phyloP scores from a whole-genome alignment of 2,797 vertebrate species.

The Zenarchopterus dispar region DNA sequence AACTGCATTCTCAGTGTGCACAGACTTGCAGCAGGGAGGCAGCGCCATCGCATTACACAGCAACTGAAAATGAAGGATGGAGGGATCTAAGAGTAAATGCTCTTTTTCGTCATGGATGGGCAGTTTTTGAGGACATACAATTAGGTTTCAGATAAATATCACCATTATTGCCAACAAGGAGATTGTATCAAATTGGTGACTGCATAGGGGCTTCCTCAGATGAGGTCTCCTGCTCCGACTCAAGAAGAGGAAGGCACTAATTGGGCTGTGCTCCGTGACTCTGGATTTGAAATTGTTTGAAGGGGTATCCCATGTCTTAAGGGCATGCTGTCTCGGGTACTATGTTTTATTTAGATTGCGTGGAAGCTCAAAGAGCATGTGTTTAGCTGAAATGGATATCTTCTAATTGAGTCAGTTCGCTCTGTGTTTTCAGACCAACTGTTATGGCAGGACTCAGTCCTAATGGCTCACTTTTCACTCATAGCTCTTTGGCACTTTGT shows the following conservation, averaged over 20 bases:
- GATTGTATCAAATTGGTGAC: conserved; percentile 37
- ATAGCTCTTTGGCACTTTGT: conserved; percentile 18
- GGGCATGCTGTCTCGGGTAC: conserved; percentile 14
- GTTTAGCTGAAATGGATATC: conserved; percentile 25
- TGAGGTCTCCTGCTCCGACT: conserved; percentile 41
- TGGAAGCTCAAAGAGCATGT: conserved; percentile 23
- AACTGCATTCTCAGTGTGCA: conserved; percentile 67
- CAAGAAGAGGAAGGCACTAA: conserved; percentile 44
- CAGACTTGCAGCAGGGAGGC: conserved; percentile 64
- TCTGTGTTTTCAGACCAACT: conserved; percentile 13
- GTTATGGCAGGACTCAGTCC: conserved; percentile 44
- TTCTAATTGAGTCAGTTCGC: conserved; percentile 13
- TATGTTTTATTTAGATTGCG: conserved; percentile 14
- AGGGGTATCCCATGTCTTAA: conserved; percentile 20
- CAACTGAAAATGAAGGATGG: conserved; percentile 32
- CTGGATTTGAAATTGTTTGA: conserved; percentile 36
- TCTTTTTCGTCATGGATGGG: conserved; percentile 29
- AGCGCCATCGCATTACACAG: conserved; percentile 40
- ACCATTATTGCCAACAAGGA: conserved; percentile 15
- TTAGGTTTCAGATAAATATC: conserved; percentile 18
- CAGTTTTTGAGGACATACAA: conserved; percentile 40
- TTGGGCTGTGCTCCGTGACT: conserved; percentile 26
- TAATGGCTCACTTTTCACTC: conserved; percentile 18
- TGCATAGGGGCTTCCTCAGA: conserved; percentile 24
- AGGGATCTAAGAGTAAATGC: conserved; percentile 28